Conservation (phyloP, 2,113 vertebrate species). For the Microtus montanus region DNA sequence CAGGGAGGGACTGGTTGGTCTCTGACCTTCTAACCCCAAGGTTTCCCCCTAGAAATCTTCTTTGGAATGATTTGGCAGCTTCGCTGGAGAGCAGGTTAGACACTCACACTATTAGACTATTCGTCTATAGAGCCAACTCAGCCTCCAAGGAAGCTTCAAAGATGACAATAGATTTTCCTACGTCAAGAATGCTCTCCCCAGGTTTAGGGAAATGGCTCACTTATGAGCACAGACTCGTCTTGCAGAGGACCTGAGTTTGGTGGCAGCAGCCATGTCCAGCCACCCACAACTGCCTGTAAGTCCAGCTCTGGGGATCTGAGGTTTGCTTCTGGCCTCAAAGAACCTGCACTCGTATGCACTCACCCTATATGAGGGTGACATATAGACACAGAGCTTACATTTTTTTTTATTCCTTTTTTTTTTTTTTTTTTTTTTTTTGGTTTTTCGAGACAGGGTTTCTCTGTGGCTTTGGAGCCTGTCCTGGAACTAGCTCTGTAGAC, state of each 20-base stretch:
- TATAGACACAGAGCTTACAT: neutral
- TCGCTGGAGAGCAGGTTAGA: neutral
- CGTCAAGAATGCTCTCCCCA: neutral
- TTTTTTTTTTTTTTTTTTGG: too few relatives aligned
- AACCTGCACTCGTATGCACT: neutral
- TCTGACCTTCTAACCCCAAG: neutral
- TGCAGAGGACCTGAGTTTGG: neutral
- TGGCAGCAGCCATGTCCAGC: too few relatives aligned
- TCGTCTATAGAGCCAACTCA: neutral
- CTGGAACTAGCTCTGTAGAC: too few relatives aligned
- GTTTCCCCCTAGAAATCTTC: neutral
- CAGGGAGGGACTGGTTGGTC: neutral
- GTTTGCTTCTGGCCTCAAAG: neutral
- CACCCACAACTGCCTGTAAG: neutral
- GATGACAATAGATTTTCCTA: neutral
- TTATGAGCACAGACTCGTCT: neutral
- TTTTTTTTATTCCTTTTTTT: too few relatives aligned
- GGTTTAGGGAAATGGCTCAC: neutral
- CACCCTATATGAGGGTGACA: neutral
- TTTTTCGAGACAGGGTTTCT: too few relatives aligned
- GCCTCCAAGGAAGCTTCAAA: slow-evolving; percentile 18
- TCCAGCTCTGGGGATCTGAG: neutral
- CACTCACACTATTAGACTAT: neutral
- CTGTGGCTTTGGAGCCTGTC: too few relatives aligned
- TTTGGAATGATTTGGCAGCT: neutral